Evolutionary conservation across 2,113 vertebrate genomes (phyloP).

Genomic region (Scalopus aquaticus): DNA sequence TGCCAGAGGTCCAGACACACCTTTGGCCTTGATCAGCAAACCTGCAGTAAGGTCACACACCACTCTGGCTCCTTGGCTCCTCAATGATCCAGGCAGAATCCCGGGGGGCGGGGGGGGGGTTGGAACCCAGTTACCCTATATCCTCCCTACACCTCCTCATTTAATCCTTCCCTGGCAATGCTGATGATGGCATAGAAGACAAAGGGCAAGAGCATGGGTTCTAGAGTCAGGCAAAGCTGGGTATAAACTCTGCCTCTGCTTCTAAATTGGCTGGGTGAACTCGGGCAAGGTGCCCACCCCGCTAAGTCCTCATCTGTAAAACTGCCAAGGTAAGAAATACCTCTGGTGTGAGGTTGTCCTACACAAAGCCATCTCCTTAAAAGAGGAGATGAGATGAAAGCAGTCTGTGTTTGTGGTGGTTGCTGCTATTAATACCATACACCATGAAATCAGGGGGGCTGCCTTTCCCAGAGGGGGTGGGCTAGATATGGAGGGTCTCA

Average conservation of each 20-base stretch:
- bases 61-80: neutral
- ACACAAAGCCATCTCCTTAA: neutral
- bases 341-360: neutral
- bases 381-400: neutral
- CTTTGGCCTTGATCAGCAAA: neutral
- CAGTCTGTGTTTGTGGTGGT: neutral
- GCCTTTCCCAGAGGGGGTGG: neutral
- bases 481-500: neutral
- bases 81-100: neutral
- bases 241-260: neutral
- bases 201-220: neutral
- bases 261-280: neutral
- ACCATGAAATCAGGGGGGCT: neutral
- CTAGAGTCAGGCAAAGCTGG: neutral
- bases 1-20: neutral
- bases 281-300: neutral
- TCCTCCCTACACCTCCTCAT: neutral
- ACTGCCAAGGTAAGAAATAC: neutral
- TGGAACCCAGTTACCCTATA: neutral
- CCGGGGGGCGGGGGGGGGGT: neutral
- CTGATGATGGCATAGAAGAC: neutral
- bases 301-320: neutral
- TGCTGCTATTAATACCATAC: neutral
- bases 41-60: neutral
- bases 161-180: neutral